These are phyloP conservation scores for Hybos culiciformis DNA, from an alignment of 2,888 invertebrate species.

Conservation along the genomic window DNA sequence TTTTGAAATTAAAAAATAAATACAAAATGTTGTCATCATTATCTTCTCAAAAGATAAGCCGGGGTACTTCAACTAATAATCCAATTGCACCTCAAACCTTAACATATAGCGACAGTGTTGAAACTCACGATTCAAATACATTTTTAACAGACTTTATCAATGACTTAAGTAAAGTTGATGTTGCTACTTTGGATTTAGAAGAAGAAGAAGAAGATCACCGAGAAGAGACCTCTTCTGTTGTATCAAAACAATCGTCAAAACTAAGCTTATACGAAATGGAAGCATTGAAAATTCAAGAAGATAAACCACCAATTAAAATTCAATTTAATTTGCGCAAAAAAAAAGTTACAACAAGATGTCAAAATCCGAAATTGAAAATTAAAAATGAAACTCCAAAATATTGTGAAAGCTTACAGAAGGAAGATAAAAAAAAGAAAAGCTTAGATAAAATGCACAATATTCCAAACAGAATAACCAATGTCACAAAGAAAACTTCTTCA, in stretches of 20 bases:
- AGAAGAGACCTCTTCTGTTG: too few relatives aligned
- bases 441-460: not conserved
- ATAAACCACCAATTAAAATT: constrained; percentile 24
- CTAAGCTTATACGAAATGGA: not conserved
- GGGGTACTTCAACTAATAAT: too few relatives aligned
- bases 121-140: too few relatives aligned
- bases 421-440: not conserved
- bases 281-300: not conserved
- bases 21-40: too few relatives aligned
- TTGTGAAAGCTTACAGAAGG: not conserved
- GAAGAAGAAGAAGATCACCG: too few relatives aligned
- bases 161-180: too few relatives aligned
- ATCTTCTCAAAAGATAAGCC: too few relatives aligned
- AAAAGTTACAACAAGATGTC: constrained; percentile 7
- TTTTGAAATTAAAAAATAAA: too few relatives aligned
- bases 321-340: constrained; percentile 27
- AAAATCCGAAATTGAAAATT: not conserved
- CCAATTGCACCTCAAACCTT: too few relatives aligned
- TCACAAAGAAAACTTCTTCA: not conserved
- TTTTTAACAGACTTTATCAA: too few relatives aligned
- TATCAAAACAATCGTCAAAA: not conserved
- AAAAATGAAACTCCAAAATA: not conserved
- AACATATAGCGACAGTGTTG: too few relatives aligned
- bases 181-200: too few relatives aligned
- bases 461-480: not conserved